These are phyloP conservation scores for Colletes latitarsis DNA, from an alignment of 1,140 invertebrate species.

Conservation along the genomic window DNA sequence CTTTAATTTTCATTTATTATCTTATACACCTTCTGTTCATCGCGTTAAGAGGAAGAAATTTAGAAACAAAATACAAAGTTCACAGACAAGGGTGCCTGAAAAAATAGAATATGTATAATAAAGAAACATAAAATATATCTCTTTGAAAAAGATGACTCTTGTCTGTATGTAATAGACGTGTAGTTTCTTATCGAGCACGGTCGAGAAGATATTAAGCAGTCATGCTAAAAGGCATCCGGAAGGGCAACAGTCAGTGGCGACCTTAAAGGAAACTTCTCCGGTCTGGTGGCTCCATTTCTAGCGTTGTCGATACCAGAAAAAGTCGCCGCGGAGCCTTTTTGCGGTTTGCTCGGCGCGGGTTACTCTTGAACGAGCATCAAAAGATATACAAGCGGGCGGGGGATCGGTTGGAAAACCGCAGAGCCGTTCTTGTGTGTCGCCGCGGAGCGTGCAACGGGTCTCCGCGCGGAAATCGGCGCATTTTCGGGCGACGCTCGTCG, in stretches of 20 bases:
- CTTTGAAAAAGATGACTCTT: too few relatives aligned
- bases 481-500: constrained; percentile 10
- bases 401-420: constrained; percentile 43
- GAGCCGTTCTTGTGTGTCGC: constrained; percentile 15
- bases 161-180: too few relatives aligned
- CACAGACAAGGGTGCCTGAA: too few relatives aligned
- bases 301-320: constrained; percentile 58
- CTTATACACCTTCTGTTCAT: too few relatives aligned
- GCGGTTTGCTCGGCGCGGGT: constrained; percentile 40
- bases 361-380: constrained; percentile 45
- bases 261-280: constrained; percentile 55
- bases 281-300: constrained; percentile 49
- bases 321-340: constrained; percentile 48
- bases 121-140: too few relatives aligned
- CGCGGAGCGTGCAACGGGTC: neutral
- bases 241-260: constrained; percentile 29
- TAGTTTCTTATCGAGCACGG: neutral
- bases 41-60: too few relatives aligned
- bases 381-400: constrained; percentile 39
- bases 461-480: constrained; percentile 44
- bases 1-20: too few relatives aligned
- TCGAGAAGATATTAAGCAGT: constrained; percentile 33
- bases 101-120: too few relatives aligned
- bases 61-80: too few relatives aligned
- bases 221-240: constrained; percentile 28